These are phyloP conservation scores for Stegophylla sp. DNA, from an alignment of 2,888 invertebrate species.

Conservation along the genomic window DNA sequence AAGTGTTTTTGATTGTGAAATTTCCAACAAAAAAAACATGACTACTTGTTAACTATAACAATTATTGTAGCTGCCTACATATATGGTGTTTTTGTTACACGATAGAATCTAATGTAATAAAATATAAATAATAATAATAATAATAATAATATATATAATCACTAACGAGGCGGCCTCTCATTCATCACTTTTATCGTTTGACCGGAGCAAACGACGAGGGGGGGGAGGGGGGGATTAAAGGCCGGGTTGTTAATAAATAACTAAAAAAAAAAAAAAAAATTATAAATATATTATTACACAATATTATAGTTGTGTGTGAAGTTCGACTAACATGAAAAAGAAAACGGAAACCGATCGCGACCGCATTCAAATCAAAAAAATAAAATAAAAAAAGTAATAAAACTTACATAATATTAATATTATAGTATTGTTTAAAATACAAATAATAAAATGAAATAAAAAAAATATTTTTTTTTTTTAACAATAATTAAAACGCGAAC, in stretches of 20 bases:
- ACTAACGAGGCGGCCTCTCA: constrained; percentile 19
- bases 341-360: neutral
- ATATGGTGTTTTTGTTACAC: neutral
- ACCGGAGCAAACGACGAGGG: constrained; percentile 14
- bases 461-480: neutral
- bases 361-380: neutral
- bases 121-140: too few relatives aligned
- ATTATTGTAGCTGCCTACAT: neutral
- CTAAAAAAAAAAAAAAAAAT: too few relatives aligned
- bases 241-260: neutral
- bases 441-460: too few relatives aligned
- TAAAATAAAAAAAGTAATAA: too few relatives aligned
- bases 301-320: neutral
- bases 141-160: constrained; percentile 2
- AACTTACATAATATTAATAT: too few relatives aligned
- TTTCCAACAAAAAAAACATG: too few relatives aligned
- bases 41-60: too few relatives aligned
- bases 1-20: too few relatives aligned
- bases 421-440: too few relatives aligned
- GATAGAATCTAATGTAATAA: constrained; percentile 5
- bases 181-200: constrained; percentile 42
- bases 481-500: constrained; percentile 17
- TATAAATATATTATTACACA: too few relatives aligned
- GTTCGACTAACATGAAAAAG: neutral
- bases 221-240: too few relatives aligned